Percentiles rank a stretch among this genome's conserved stretches.
phyloP scores from a whole-genome alignment of 2,797 vertebrate species.

The Sandelia bainsii region DNA sequence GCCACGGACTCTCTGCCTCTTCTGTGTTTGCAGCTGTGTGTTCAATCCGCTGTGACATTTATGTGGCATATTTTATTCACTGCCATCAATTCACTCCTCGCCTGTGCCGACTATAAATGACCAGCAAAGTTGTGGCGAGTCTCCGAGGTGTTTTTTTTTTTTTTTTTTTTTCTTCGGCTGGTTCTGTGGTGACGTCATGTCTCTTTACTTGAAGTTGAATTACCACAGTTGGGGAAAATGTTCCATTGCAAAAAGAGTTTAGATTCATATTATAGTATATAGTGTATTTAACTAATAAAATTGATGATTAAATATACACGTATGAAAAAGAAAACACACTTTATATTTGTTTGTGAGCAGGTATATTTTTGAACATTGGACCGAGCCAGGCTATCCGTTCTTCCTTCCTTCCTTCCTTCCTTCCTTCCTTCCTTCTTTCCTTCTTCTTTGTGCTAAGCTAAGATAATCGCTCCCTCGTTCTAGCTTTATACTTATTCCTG shows the following conservation, averaged over 20 bases:
- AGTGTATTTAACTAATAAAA: too few relatives aligned
- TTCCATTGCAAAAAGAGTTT: not conserved
- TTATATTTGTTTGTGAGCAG: too few relatives aligned
- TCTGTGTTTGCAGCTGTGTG: constrained; percentile 35
- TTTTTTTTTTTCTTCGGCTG: constrained; percentile 38
- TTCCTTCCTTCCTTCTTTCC: too few relatives aligned
- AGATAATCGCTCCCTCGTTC: too few relatives aligned
- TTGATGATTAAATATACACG: too few relatives aligned
- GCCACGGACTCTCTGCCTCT: not conserved
- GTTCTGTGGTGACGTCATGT: constrained; percentile 44
- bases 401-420: too few relatives aligned
- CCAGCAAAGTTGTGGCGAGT: not conserved
- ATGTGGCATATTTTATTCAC: constrained; percentile 41
- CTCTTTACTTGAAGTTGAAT: constrained; percentile 8
- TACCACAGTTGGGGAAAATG: constrained; percentile 6
- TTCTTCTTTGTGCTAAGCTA: too few relatives aligned
- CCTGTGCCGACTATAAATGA: constrained; percentile 30
- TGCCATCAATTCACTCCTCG: constrained; percentile 25
- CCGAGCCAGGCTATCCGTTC: too few relatives aligned
- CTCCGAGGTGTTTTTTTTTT: constrained; percentile 14
- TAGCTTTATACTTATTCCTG: too few relatives aligned
- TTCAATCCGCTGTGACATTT: constrained; percentile 55
- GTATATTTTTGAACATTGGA: too few relatives aligned
- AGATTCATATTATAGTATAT: too few relatives aligned
- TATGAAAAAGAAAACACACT: too few relatives aligned